Conservation (phyloP, 2,888 invertebrate genomes). For the Dicycla oo region DNA sequence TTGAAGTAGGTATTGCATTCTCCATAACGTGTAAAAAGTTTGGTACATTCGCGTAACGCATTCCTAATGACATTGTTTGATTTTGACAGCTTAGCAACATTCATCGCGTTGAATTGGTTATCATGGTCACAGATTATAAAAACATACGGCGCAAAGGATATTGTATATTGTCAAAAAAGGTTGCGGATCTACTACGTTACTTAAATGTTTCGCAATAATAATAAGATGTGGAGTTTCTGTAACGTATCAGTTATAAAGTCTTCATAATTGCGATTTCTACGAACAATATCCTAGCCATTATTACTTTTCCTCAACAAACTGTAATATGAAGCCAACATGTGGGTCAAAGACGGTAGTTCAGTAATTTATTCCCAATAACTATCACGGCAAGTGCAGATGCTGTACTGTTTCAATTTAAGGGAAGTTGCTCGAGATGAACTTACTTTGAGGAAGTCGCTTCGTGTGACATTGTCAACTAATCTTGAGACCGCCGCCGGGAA, state of each 20-base stretch:
- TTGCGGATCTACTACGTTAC: neutral
- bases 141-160: neutral
- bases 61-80: neutral
- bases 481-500: slow-evolving; percentile 78
- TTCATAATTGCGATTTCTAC: slow-evolving; percentile 4
- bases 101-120: neutral
- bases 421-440: slow-evolving; percentile 86
- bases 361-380: slow-evolving; percentile 84
- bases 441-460: slow-evolving; percentile 86
- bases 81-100: neutral
- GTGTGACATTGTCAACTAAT: slow-evolving; percentile 89
- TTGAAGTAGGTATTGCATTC: neutral
- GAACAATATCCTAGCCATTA: slow-evolving; percentile 8
- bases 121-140: neutral
- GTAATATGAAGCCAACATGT: slow-evolving; percentile 47
- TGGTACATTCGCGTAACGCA: neutral
- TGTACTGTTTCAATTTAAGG: slow-evolving; percentile 89
- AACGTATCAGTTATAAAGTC: neutral
- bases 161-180: neutral
- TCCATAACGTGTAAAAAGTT: neutral
- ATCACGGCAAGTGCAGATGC: slow-evolving; percentile 86
- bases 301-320: slow-evolving; percentile 42
- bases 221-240: neutral
- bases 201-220: neutral
- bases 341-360: slow-evolving; percentile 61